Evolutionary conservation across 2,113 vertebrate genomes (phyloP), one percentile per base, ranked within the genome.

Genomic region (Thamnophis sirtalis): DNA sequence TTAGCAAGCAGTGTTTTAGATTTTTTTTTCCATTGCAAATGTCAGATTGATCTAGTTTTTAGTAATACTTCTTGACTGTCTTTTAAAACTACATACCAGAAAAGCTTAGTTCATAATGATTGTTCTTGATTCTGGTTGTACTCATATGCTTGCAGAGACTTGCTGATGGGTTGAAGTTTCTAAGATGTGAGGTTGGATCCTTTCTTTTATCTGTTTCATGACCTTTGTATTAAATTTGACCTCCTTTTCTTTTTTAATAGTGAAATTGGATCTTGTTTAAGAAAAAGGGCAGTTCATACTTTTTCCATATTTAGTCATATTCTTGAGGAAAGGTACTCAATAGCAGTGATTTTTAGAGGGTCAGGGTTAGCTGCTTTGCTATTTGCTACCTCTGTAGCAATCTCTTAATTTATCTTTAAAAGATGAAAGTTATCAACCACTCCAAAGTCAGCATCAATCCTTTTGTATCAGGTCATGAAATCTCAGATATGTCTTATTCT

Each of bases 61-160:
- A 11, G 92, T 91, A 96, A 95, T 94, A 96, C 93, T 93, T 95
- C 95, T 94, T 96, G 95, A 96, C 93, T 94, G 93, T 95, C 96
- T 3, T 68, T 95, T 96, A 95, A 95, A 96, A 95, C 93, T 55
- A 19, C 96, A 96, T 96, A 95, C 94, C 96, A 96, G 92, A 94
- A 97, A 96, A 96, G 91, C 87, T 95, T 96, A 94, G 94, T 97
- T 96, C 95, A 96, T 94, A 95, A 92, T 91, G 91, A 93, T 96
- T 95, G 94, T 93, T 94, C 94, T 96, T 94, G 93, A 24, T 93
- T 95, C 90, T 96, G 94, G 51, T 95, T 60, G 28, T 43, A 87
- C 87, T 92, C 91, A 95, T 93, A 88, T 93, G 94, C 93, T 95
- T 94, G 89, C 86, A 91, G 92, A 93, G 94, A 92, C 93, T 94